Conservation (phyloP, 2,888 invertebrate species). For the Tipula lateralis region DNA sequence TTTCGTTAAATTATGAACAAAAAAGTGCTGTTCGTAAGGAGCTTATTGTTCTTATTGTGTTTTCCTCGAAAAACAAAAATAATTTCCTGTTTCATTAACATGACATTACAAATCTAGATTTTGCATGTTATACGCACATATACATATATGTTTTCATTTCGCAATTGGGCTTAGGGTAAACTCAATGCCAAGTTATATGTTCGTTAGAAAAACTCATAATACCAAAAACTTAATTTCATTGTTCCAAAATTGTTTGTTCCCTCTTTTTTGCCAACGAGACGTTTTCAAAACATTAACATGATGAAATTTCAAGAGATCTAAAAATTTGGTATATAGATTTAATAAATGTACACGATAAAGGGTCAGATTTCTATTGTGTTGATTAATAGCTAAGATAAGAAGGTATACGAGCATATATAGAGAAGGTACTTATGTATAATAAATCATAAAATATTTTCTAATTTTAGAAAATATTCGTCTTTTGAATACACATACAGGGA, state of each 20-base stretch:
- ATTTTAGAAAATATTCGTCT: constrained; percentile 14
- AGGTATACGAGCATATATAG: not conserved
- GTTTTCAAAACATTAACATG: not conserved
- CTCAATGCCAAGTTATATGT: not conserved
- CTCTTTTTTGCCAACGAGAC: not conserved
- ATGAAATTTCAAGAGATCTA: not conserved
- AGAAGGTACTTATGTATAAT: not conserved
- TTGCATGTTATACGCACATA: not conserved
- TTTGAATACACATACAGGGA: not conserved
- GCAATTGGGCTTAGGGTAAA: not conserved
- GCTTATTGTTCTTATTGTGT: no score
- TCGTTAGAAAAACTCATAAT: not conserved
- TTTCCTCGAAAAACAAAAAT: not conserved
- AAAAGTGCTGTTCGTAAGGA: no score
- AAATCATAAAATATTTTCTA: constrained; percentile 1
- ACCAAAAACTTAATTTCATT: not conserved
- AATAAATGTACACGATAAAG: not conserved
- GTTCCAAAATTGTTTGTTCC: not conserved
- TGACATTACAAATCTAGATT: not conserved
- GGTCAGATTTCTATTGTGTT: constrained; percentile 19
- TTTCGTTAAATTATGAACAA: no score
- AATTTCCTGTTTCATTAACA: not conserved
- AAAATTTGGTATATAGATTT: not conserved
- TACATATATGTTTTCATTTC: not conserved
- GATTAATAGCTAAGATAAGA: not conserved